These are phyloP conservation scores for Caenorhabditis sinica DNA, from an alignment of 2,888 invertebrate species.

Conservation along the genomic window DNA sequence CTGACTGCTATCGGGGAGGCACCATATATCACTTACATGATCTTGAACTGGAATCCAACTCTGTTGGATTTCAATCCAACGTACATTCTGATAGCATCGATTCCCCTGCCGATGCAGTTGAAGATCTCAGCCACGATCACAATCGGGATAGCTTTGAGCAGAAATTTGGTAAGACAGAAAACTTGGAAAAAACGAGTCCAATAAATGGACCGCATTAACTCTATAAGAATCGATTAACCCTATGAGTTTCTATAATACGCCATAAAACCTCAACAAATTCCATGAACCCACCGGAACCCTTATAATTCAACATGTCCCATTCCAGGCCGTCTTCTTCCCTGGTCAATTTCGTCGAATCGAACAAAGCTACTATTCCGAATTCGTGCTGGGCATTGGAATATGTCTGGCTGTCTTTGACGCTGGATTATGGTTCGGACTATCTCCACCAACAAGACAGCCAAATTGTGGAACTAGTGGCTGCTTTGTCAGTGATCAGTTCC, in stretches of 20 bases:
- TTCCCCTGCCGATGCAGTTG: constrained; percentile 56
- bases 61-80: constrained; percentile 47
- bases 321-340: constrained; percentile 48
- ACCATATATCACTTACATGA: constrained; percentile 59
- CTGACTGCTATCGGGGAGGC: constrained; percentile 35
- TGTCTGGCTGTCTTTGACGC: constrained; percentile 29
- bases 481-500: constrained; percentile 57
- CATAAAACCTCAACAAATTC: no score
- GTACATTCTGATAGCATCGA: constrained; percentile 43
- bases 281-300: no score
- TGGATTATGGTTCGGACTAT: constrained; percentile 33
- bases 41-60: constrained; percentile 53
- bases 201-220: no score
- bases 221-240: no score
- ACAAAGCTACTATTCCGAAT: constrained; percentile 32
- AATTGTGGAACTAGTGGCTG: constrained; percentile 58
- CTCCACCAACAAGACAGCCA: constrained; percentile 30
- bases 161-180: constrained; percentile 39
- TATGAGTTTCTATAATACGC: no score
- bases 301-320: background rate
- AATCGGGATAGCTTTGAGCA: constrained; percentile 47
- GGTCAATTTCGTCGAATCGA: constrained; percentile 34
- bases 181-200: no score
- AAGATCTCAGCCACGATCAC: constrained; percentile 51
- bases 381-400: constrained; percentile 16